A percentile compares a stretch with the other conserved stretches of the same genome.
Evolutionary conservation across 2,113 vertebrate genomes (phyloP).

Genomic region (Chamaea fasciata): DNA sequence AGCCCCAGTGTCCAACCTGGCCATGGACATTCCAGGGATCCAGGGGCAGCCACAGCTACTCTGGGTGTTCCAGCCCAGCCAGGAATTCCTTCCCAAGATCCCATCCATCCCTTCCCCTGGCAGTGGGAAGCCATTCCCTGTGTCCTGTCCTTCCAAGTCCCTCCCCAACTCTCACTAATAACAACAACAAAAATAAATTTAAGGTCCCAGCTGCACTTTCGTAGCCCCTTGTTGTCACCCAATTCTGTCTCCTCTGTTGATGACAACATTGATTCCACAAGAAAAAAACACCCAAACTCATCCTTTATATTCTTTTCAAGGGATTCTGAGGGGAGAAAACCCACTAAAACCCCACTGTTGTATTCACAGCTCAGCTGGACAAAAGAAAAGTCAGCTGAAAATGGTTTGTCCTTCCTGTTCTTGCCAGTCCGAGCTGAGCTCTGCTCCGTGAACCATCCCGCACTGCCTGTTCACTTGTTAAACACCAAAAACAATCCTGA

Average conservation of each 20-base stretch:
- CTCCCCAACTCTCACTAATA: not conserved
- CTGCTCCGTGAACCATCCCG: not conserved
- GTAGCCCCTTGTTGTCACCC: not conserved
- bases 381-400: not conserved
- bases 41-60: not conserved
- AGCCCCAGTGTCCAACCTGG: accelerated
- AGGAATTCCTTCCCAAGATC: not conserved
- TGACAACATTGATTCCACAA: accelerated
- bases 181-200: not conserved
- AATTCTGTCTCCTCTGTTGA: not conserved
- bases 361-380: not conserved
- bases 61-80: not conserved
- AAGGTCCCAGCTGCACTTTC: no score
- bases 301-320: not conserved
- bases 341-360: not conserved
- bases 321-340: not conserved
- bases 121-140: not conserved
- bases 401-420: not conserved
- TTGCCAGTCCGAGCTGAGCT: not conserved
- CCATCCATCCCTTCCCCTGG: not conserved
- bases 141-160: not conserved
- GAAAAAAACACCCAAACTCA: not conserved
- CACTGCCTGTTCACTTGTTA: not conserved
- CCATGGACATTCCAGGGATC: not conserved
- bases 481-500: not conserved